Conservation (phyloP, 2,113 vertebrate species). For the Thamnophis sirtalis region DNA sequence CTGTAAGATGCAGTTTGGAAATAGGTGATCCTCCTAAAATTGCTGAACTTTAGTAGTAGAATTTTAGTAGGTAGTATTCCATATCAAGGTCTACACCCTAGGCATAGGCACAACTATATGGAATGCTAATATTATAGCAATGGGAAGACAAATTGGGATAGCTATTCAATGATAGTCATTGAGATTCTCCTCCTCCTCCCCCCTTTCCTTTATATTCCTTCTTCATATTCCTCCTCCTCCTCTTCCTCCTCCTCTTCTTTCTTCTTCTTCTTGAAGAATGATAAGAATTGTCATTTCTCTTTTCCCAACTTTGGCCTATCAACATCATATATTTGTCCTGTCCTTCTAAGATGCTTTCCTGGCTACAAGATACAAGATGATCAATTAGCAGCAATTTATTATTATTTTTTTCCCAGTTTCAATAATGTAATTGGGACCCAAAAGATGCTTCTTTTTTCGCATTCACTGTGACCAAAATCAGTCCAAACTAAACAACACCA, state of each 20-base stretch:
- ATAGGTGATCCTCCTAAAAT: background rate
- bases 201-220: background rate
- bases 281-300: background rate
- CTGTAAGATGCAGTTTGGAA: background rate
- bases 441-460: background rate
- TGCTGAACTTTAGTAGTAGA: background rate
- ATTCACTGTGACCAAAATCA: background rate
- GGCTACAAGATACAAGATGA: background rate
- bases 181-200: background rate
- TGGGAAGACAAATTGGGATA: background rate
- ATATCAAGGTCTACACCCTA: background rate
- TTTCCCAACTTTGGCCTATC: no score
- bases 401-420: no score
- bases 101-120: background rate
- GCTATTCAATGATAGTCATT: background rate
- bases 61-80: background rate
- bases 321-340: no score
- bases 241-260: no score
- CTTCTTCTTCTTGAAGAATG: no score
- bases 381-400: background rate
- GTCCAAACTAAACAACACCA: background rate
- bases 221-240: background rate
- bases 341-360: background rate
- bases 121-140: background rate
- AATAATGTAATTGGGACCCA: no score